These are phyloP conservation scores for Chloroceryle amazona DNA, from an alignment of 2,797 vertebrate genomes.

Conservation along the genomic window DNA sequence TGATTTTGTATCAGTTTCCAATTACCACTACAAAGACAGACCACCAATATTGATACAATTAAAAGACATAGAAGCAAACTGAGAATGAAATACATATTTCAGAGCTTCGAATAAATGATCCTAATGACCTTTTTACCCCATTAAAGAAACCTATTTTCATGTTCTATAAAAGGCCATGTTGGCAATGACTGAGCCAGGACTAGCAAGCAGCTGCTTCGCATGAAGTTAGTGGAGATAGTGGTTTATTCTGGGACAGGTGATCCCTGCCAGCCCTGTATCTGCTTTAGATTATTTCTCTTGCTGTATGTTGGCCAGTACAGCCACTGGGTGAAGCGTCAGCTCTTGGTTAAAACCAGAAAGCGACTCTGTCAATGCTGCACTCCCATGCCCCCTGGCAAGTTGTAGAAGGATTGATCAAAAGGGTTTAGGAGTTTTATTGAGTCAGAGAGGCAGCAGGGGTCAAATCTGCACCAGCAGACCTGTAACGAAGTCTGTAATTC, in stretches of 20 bases:
- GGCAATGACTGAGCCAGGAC: background rate
- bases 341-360: background rate
- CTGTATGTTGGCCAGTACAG: background rate
- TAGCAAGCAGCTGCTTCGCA: background rate
- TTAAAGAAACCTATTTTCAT: background rate
- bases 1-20: slow-evolving; percentile 16
- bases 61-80: background rate
- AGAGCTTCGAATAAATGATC: background rate
- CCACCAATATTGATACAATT: background rate
- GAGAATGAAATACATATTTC: background rate
- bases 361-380: background rate
- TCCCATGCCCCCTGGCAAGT: slow-evolving; percentile 1
- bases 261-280: background rate
- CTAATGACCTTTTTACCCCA: background rate
- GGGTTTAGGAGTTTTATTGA: slow-evolving; percentile 31
- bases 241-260: background rate
- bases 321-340: background rate
- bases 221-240: background rate
- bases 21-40: background rate
- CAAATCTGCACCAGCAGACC: slow-evolving; percentile 41
- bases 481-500: slow-evolving; percentile 41
- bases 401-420: slow-evolving; percentile 46
- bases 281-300: background rate
- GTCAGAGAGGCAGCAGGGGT: slow-evolving; percentile 26
- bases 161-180: background rate